These are phyloP conservation scores for Catocala sponsa DNA, from an alignment of 2,888 invertebrate genomes.

Conservation along the genomic window DNA sequence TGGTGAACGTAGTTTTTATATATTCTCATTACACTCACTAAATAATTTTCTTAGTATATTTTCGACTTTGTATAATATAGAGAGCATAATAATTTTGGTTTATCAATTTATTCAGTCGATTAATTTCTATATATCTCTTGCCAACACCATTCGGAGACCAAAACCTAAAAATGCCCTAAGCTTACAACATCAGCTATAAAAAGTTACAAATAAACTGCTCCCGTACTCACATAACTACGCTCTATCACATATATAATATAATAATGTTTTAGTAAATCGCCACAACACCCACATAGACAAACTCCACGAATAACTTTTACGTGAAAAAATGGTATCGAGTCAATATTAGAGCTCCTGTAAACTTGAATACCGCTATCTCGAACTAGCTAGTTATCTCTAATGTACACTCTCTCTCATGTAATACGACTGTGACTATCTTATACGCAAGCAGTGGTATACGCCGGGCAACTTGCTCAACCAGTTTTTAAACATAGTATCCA, in stretches of 20 bases:
- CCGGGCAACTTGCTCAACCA: no score
- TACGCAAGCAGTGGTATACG: background rate
- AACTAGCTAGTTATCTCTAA: background rate
- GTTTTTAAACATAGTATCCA: no score
- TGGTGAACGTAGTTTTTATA: slow-evolving; percentile 10
- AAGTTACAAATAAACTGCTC: slow-evolving; percentile 30
- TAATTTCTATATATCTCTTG: slow-evolving; percentile 6
- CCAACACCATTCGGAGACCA: slow-evolving; percentile 14
- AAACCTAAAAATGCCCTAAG: slow-evolving; percentile 27
- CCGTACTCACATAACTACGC: slow-evolving; percentile 34
- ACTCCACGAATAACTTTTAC: slow-evolving; percentile 31
- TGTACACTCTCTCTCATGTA: background rate
- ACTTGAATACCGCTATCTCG: slow-evolving; percentile 4
- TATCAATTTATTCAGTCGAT: slow-evolving; percentile 29
- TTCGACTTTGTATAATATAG: slow-evolving; percentile 28
- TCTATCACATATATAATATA: slow-evolving; percentile 37
- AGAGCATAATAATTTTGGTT: slow-evolving; percentile 42
- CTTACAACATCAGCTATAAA: slow-evolving; percentile 43
- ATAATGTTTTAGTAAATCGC: slow-evolving; percentile 35
- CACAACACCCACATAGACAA: slow-evolving; percentile 37
- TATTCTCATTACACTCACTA: background rate
- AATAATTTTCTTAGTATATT: slow-evolving; percentile 8
- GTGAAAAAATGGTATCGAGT: slow-evolving; percentile 23
- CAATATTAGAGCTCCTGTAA: background rate
- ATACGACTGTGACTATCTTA: background rate